A percentile compares a stretch with the other conserved stretches of the same genome.
Conservation (phyloP, 2,113 vertebrate genomes). For the Synchiropus splendidus region DNA sequence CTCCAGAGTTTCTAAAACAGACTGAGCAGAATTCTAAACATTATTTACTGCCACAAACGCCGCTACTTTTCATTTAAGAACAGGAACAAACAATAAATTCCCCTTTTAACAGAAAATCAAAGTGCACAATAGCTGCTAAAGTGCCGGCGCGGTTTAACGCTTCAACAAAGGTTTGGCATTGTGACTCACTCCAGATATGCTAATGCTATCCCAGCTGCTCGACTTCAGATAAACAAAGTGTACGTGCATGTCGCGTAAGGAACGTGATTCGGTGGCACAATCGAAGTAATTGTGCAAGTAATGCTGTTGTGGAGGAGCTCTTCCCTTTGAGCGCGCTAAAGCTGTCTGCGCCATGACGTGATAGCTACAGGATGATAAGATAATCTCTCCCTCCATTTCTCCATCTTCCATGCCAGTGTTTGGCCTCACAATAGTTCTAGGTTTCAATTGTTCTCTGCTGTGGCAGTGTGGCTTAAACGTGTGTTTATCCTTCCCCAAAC, state of each 20-base stretch:
- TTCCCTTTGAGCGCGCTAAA: slow-evolving; percentile 28
- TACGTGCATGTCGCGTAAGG: slow-evolving; percentile 26
- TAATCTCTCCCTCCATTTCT: slow-evolving; percentile 49
- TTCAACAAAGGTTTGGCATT: slow-evolving; percentile 41
- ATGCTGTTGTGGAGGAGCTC: slow-evolving; percentile 43
- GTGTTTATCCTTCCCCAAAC: slow-evolving; percentile 60
- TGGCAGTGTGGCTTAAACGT: slow-evolving; percentile 53
- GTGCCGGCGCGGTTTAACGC: slow-evolving; percentile 34
- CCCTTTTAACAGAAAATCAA: slow-evolving; percentile 6
- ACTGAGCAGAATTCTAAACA: no score
- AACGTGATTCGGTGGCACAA: slow-evolving; percentile 28
- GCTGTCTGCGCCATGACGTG: slow-evolving; percentile 37
- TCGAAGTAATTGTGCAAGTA: slow-evolving; percentile 52
- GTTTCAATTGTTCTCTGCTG: slow-evolving; percentile 41
- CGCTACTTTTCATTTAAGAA: no score
- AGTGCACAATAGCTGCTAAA: slow-evolving; percentile 23
- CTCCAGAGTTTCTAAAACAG: no score
- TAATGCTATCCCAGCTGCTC: slow-evolving; percentile 48
- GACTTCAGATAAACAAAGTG: slow-evolving; percentile 51
- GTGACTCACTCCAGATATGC: slow-evolving; percentile 37
- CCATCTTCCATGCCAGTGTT: slow-evolving; percentile 33
- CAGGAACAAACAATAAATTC: no score
- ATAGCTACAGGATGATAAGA: slow-evolving; percentile 47
- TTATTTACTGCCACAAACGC: no score
- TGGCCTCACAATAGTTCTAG: slow-evolving; percentile 45